Evolutionary conservation across 2,888 invertebrate species (phyloP), one percentile per base, ranked within the genome.

Genomic region (Leuctra nigra): DNA sequence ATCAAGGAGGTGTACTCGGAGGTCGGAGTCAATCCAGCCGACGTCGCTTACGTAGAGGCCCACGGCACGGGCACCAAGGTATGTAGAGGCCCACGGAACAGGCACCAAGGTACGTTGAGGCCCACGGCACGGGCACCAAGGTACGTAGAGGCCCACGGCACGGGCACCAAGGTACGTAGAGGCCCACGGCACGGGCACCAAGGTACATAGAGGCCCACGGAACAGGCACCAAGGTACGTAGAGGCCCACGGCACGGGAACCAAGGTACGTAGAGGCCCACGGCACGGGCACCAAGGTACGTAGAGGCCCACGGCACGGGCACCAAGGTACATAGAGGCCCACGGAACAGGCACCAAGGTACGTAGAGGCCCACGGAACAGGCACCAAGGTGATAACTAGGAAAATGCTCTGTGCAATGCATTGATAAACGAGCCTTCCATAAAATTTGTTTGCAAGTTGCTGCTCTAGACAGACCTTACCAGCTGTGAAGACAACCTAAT

Each of bases 41-140:
- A 89, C 55, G 90, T 99, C 0, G 77, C 75, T 2, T 99, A 97
- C 72, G 87, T 99, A 1, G 99, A 99, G 74, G 95, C 97, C 53
- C 99, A 99, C 73, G 98, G 98, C 55, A 99, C 98, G 18, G 99
- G 98, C 58, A 99, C 98, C 9, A 96, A 96, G 78, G 86, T 82
- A 62, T 58, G 56, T 35, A 29, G 7, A 11, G 7, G 11, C 29
- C 11, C 29, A 11, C 29, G 29, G 29, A 29, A n/a, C n/a, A n/a
- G n/a, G n/a, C n/a, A n/a, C n/a, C n/a, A n/a, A n/a, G n/a, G n/a
- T 99, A 97, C 72, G 87, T 99, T 1, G 99, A 99, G 74, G 95
- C 97, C 53, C 99, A 99, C 73, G 98, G 98, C 55, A 99, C 98
- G 18, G 99, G 98, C 58, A 99, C 98, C 9, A 96, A 96, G 78